These are phyloP conservation scores for Yponomeuta malinellus DNA, from an alignment of 2,888 invertebrate genomes.

Conservation along the genomic window DNA sequence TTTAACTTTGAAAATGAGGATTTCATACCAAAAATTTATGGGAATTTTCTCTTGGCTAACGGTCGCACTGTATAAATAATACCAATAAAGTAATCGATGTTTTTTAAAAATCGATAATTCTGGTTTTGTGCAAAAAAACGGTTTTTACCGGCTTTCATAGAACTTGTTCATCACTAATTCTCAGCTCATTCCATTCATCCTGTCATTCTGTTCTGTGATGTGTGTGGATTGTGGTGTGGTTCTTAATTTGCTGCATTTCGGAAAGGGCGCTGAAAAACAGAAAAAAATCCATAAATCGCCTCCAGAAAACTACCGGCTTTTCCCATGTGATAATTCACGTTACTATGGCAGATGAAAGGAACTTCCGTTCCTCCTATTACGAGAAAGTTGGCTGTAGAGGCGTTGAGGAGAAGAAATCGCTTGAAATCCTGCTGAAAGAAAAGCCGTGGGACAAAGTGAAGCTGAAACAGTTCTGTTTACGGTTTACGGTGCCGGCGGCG, in stretches of 20 bases:
- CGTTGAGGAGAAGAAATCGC: constrained; percentile 92
- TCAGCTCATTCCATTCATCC: no score
- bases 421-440: constrained; percentile 92
- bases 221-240: no score
- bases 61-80: no score
- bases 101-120: no score
- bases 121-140: no score
- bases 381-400: constrained; percentile 93
- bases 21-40: no score
- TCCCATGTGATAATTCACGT: neutral
- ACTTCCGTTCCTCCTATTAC: constrained; percentile 88
- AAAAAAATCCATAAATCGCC: neutral
- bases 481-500: constrained; percentile 88
- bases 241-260: neutral
- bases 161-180: no score
- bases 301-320: neutral
- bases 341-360: constrained; percentile 80
- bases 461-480: constrained; percentile 88
- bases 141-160: no score
- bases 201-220: no score
- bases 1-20: no score
- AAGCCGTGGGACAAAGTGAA: constrained; percentile 86
- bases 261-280: neutral
- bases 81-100: no score
- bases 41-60: no score